Evolutionary conservation across 2,888 invertebrate genomes (phyloP).

Genomic region (Ellobium chinense): DNA sequence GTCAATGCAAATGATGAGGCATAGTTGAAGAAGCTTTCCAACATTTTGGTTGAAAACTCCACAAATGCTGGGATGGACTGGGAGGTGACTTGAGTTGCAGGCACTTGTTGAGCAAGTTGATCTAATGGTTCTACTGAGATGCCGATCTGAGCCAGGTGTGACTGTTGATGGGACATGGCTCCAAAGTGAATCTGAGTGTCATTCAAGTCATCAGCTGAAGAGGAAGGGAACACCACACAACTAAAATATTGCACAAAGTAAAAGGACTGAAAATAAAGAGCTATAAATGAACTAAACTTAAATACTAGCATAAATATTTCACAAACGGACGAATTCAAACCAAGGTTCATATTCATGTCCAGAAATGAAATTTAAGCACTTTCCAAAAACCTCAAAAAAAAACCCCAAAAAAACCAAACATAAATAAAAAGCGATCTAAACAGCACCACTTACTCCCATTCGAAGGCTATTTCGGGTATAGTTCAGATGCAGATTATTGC

Average conservation of each 20-base stretch:
- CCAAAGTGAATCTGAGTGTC: conserved; percentile 51
- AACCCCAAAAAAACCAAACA: no score
- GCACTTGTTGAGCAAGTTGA: conserved; percentile 81
- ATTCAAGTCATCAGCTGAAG: conserved; percentile 9
- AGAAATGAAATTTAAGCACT: no score
- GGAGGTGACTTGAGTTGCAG: conserved; percentile 77
- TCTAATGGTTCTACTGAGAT: conserved; percentile 90
- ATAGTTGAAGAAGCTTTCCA: conserved; percentile 95
- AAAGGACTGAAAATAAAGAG: neutral
- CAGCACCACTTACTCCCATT: no score
- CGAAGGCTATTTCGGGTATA: no score
- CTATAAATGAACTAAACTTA: neutral
- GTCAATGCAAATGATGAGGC: conserved; percentile 92
- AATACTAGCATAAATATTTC: no score
- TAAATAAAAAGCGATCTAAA: no score
- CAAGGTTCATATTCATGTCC: no score
- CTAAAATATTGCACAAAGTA: no score
- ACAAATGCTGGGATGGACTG: conserved; percentile 78
- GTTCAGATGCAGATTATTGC: no score
- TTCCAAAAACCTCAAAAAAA: no score
- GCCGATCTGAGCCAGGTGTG: conserved; percentile 96
- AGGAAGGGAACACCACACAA: neutral
- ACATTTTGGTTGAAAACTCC: conserved; percentile 89
- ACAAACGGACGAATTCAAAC: no score
- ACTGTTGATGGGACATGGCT: conserved; percentile 54